Conservation (phyloP, 2,888 invertebrate species). For the Troides oblongomaculatus region DNA sequence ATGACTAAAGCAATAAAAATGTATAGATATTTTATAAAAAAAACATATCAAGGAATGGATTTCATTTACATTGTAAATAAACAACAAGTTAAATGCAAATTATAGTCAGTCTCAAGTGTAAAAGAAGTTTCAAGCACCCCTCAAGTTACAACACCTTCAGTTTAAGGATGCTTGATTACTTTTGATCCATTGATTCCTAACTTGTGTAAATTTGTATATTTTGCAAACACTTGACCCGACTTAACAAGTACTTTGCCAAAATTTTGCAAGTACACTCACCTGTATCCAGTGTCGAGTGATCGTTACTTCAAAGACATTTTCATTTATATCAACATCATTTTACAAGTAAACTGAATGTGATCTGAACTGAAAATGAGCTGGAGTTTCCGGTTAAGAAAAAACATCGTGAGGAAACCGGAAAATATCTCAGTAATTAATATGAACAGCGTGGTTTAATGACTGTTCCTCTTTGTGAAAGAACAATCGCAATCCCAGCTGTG, state of each 20-base stretch:
- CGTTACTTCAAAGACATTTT: slow-evolving; percentile 5
- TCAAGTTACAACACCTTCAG: slow-evolving; percentile 13
- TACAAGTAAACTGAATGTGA: too few species aligned
- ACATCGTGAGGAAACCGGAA: too few species aligned
- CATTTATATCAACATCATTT: neutral
- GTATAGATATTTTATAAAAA: too few species aligned
- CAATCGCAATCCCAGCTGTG: too few species aligned
- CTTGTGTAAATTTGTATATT: neutral
- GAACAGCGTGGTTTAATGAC: too few species aligned
- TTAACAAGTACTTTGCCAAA: slow-evolving; percentile 14
- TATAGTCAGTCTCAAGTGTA: neutral
- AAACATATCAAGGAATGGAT: too few species aligned
- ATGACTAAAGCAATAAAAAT: too few species aligned
- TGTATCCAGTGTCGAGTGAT: slow-evolving; percentile 12
- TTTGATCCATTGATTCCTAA: neutral
- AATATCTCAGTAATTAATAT: too few species aligned
- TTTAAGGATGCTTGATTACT: slow-evolving; percentile 11
- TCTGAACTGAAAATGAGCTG: too few species aligned
- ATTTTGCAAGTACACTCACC: neutral
- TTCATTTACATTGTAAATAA: neutral
- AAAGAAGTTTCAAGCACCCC: slow-evolving; percentile 13
- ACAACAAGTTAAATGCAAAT: slow-evolving; percentile 2
- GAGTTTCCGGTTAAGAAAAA: too few species aligned
- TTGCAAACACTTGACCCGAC: slow-evolving; percentile 18
- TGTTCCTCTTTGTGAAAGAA: too few species aligned